Base-by-base conservation (phyloP, 2,888 invertebrate genomes). In the Heliconius hortense region DNA sequence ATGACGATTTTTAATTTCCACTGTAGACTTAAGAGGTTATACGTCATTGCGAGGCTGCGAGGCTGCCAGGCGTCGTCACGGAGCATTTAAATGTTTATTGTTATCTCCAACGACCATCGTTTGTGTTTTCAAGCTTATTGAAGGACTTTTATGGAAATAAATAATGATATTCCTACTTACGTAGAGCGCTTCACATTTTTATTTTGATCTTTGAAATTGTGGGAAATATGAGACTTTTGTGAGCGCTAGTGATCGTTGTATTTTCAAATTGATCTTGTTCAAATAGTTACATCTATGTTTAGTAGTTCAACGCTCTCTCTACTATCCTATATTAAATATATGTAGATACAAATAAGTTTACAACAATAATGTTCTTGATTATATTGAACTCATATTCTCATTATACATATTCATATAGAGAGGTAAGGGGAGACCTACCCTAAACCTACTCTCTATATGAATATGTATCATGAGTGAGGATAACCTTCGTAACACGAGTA, bases 1-100 rank as follows among this genome's bases (percentile, higher is more conserved):
- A 67, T 67, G 64, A 68, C 53, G 31, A 72, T 76, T 74, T 76
- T 74, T 74, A 74, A 74, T 72, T 71, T 74, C 53, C 71, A 60
- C 53, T 73, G 69, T 69, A 43, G 56, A 63, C 70, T 74, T 39
- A 56, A 56, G 70, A 74, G 73, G 68, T 62, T 68, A 68, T 73
- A 68, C 63, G 35, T 64, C 35, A 63, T 69, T 62, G 63, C 56
- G 69, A 53, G 56, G 39, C 31, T 8, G 28, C 28, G 69, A 62
- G 63, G 39, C 56, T 8, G 10, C 69, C 43, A 66, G 62, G 73
- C 48, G 48, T 8, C 59, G 60, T 74, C 68, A 74, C 69, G 70
- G 62, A 63, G n/a, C 63, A 35, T 70, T 70, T 63, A 56, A 68
- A 70, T 74, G 74, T 74, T 70, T 70, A 74, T 74, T 74, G 63